Evolutionary conservation across 2,113 vertebrate species (phyloP), one percentile per base, ranked within the genome.

Genomic region (Lamprologus sp.): DNA sequence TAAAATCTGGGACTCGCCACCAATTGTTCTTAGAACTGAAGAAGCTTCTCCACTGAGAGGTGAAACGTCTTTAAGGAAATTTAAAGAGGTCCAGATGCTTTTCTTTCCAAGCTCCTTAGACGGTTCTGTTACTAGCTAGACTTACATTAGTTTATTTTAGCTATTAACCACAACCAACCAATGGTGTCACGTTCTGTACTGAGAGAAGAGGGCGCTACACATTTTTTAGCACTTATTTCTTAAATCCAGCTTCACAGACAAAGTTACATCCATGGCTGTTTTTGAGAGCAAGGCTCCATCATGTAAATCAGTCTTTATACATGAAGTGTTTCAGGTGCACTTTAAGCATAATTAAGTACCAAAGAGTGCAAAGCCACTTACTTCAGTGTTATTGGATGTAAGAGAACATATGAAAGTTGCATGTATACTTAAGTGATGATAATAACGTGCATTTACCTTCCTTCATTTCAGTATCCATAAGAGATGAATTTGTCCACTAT

Each of bases 171-270:
- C 28, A 63, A 63, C 58, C 28, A 63, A 63, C 58, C 58, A 63
- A 63, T 10, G 28, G 15, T 60, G 28, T 33, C 58, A 7, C 9
- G 1, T 63, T 63, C 28, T 63, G 28, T 33, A 63, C 28, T 4
- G 58, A 63, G 31, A n/a, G 58, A 63, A 63, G 58, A 35, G 1
- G 58, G 17, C 0, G 9, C 31, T 35, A 35, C 17, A 0, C 17
- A 33, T 7, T 35, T 63, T n/a, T 63, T 63, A 12, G 58, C 58
- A 35, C 6, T 63, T 63, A n/a, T 35, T 63, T 63, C 31, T 35
- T 63, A 63, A 63, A 63, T 63, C 17, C 17, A 63, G 31, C 58
- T 35, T 63, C 58, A 63, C 58, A 63, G 58, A 63, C 58, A 63
- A 0, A 63, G 58, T 63, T 63, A 7, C 60, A 65, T 37, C 0